Evolutionary conservation across 2,113 vertebrate genomes (phyloP).

Genomic region (Psittacara wagleri): DNA sequence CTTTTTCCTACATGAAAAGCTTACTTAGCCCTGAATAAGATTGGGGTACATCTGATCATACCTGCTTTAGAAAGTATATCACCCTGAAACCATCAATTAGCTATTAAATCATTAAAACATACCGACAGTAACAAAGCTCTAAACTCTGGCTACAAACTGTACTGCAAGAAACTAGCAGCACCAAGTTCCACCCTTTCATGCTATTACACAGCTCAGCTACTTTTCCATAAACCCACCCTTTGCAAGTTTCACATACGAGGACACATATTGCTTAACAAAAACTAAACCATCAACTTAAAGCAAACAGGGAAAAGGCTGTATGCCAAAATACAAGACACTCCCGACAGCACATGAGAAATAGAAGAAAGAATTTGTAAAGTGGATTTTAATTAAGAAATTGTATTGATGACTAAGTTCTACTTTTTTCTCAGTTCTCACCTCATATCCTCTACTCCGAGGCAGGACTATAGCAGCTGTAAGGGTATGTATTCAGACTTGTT

Average conservation of each 20-base stretch:
- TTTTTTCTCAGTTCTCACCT: not conserved
- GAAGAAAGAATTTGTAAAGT: not conserved
- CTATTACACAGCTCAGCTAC: not conserved
- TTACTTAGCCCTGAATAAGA: not conserved
- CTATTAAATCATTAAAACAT: not conserved
- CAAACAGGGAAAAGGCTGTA: not conserved
- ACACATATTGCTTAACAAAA: not conserved
- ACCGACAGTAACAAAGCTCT: not conserved
- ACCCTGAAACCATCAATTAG: not conserved
- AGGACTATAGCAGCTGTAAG: not conserved
- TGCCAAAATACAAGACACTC: not conserved
- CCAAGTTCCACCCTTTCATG: not conserved
- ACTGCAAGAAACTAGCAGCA: not conserved
- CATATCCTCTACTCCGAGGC: not conserved
- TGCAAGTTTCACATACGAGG: not conserved
- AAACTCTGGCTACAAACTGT: not conserved
- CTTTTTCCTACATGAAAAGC: not conserved
- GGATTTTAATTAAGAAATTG: not conserved
- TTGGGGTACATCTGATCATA: not conserved
- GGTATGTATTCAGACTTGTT: not conserved
- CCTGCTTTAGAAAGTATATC: not conserved
- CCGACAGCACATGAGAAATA: not conserved
- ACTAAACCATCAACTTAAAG: not conserved
- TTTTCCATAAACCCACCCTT: not conserved
- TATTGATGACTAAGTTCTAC: not conserved